phyloP scores from a whole-genome alignment of 2,797 vertebrate species.

The Hydrolagus colliei region DNA sequence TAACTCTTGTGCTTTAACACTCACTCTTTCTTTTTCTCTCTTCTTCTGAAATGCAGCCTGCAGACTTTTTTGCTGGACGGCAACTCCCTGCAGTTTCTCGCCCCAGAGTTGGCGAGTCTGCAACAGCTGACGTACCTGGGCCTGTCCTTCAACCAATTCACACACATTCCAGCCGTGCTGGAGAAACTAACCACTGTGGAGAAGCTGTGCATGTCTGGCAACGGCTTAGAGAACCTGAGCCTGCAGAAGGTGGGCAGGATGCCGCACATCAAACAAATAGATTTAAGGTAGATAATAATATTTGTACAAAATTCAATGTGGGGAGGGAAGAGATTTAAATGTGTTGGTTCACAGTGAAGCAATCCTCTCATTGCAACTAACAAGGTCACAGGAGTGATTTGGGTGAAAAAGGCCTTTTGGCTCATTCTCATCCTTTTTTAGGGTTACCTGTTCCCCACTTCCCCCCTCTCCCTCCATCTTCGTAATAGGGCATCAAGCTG shows the following conservation, averaged over 20 bases:
- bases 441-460: no score
- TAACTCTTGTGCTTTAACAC: constrained; percentile 24
- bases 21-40: constrained; percentile 37
- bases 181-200: constrained; percentile 79
- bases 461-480: no score
- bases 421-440: no score
- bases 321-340: no score
- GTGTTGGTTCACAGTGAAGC: no score
- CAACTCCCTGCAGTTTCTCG: constrained; percentile 82
- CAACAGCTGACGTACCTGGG: constrained; percentile 79
- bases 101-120: constrained; percentile 75
- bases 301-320: no score
- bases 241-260: constrained; percentile 71
- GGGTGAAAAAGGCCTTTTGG: no score
- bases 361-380: no score
- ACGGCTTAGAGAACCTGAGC: constrained; percentile 67
- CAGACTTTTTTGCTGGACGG: constrained; percentile 92
- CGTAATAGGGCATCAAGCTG: no score
- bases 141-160: constrained; percentile 91
- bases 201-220: constrained; percentile 91
- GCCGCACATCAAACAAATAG: constrained; percentile 82
- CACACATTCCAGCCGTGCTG: constrained; percentile 73
- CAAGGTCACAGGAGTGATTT: no score
- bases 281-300: constrained; percentile 68
- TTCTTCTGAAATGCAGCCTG: constrained; percentile 57